Evolutionary conservation across 2,888 invertebrate genomes (phyloP), one percentile per base, ranked within the genome.

Genomic region (Drosophila imparisetae): DNA sequence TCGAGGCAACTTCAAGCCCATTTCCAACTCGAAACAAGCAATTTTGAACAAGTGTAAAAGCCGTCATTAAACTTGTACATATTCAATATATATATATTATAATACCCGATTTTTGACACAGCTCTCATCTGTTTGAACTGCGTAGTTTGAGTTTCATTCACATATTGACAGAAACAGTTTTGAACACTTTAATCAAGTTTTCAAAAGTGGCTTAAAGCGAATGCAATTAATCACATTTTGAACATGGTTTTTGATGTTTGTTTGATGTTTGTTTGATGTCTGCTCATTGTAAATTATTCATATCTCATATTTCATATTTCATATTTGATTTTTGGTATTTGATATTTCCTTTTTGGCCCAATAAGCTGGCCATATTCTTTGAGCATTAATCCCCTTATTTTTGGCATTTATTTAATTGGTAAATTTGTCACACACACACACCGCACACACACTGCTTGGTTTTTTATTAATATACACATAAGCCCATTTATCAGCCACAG

Each of bases 341-440:
- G 62, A 53, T 63, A 53, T 72, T 63, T 78, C 66, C 64, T 78
- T 64, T 65, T 71, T 72, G 57, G 64, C 80, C 53, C 58, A 64
- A 70, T 64, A 69, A 66, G 62, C 69, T 64, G 74, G 61, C 59
- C 71, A 80, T 68, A 75, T 70, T 67, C 63, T 60, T 55, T 66
- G 55, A 64, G 64, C 74, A 73, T 80, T 80, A 88, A 83, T 83
- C 69, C 82, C 76, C 64, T 85, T 68, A 76, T 73, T 69, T 77
- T 87, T 73, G 79, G 70, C 88, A 71, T 87, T 87, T 83, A 83
- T 83, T 86, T 88, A 83, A 83, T 83, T 83, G 86, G 78, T 60
- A 86, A 75, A 83, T 83, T 88, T 85, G 70, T 77, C 80, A 80
- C 75, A 77, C 70, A 60, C 64, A 57, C 29, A 54, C 45, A 73